These are phyloP conservation scores for Nesoenas mayeri DNA, from an alignment of 2,113 vertebrate species.

Conservation along the genomic window DNA sequence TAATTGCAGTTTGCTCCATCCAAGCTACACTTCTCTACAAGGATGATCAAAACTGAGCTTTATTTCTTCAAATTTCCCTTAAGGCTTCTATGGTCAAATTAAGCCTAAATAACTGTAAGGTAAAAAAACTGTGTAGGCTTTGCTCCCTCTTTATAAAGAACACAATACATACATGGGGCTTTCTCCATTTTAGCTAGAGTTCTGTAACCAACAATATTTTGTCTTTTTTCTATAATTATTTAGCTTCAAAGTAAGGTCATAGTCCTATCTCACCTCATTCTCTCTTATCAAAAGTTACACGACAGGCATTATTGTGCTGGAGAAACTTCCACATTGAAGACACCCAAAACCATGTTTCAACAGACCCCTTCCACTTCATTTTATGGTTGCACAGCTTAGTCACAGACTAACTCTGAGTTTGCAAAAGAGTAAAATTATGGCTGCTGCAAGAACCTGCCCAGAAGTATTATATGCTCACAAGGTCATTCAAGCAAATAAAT, in stretches of 20 bases:
- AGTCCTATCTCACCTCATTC: background rate
- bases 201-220: background rate
- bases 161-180: rapidly evolving
- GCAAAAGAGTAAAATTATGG: background rate
- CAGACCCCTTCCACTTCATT: background rate
- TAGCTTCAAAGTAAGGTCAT: background rate
- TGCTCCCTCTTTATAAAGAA: background rate
- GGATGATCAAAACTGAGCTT: background rate
- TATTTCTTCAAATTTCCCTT: background rate
- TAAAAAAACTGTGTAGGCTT: background rate
- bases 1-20: background rate
- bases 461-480: background rate
- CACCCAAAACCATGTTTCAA: background rate
- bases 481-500: constrained; percentile 1
- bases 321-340: background rate
- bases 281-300: background rate
- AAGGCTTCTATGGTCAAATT: background rate
- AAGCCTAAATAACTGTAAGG: background rate
- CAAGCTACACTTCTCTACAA: background rate
- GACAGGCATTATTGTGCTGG: background rate
- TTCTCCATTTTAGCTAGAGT: background rate
- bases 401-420: background rate
- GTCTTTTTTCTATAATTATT: background rate
- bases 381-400: background rate
- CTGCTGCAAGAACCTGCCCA: background rate